Evolutionary conservation across 2,113 vertebrate species (phyloP).

Genomic region (Anguilla japonica): DNA sequence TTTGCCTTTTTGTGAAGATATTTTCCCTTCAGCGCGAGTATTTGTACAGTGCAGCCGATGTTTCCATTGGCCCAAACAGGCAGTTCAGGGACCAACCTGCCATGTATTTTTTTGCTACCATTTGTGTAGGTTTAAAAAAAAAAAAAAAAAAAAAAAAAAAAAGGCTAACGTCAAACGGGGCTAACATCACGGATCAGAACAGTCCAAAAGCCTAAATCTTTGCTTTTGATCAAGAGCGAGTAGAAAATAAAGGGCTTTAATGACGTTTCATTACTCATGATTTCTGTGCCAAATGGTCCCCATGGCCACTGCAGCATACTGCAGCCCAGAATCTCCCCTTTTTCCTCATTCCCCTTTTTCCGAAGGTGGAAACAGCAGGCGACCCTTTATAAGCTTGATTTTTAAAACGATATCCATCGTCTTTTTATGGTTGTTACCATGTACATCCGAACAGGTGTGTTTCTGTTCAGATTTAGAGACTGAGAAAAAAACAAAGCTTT

Average conservation of each 20-base stretch:
- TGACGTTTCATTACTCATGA: conserved; percentile 14
- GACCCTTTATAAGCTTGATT: not conserved
- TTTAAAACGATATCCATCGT: not conserved
- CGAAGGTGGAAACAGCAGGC: conserved; percentile 1
- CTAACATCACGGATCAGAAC: not conserved
- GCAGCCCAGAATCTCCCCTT: not conserved
- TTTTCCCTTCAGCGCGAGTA: not conserved
- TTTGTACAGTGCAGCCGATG: not conserved
- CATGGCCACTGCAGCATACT: not conserved
- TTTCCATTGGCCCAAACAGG: not conserved
- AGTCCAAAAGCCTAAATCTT: conserved; percentile 16
- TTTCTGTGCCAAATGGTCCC: conserved; percentile 4
- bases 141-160: not conserved
- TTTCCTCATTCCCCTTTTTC: not conserved
- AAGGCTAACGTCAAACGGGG: conserved; percentile 16
- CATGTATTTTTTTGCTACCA: not conserved
- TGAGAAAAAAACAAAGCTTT: not conserved
- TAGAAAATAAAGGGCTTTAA: conserved; percentile 17
- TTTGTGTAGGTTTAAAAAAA: not conserved
- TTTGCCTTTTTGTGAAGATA: not conserved
- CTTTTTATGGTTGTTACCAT: not conserved
- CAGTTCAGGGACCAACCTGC: not conserved
- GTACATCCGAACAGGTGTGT: not conserved
- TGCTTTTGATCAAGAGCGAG: conserved; percentile 4
- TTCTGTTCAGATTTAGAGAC: not conserved